Percentiles rank a stretch among this genome's conserved stretches.
phyloP scores from a whole-genome alignment of 2,113 vertebrate species.

The Calypte anna region DNA sequence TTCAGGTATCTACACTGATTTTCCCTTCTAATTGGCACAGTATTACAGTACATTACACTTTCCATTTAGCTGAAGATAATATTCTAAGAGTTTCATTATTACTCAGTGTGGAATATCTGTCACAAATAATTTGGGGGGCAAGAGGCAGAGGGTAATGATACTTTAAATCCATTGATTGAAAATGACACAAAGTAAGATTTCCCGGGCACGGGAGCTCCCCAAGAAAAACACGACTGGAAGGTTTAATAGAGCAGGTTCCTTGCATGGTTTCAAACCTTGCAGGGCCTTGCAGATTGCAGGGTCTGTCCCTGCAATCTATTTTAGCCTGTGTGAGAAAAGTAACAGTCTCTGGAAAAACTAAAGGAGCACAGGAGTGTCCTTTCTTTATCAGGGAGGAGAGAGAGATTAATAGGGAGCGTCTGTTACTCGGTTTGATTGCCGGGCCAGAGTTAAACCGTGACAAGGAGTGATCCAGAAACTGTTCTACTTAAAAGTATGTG shows the following conservation, averaged over 20 bases:
- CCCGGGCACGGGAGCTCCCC: background rate
- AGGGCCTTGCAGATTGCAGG: too few relatives aligned
- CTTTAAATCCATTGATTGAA: slow-evolving; percentile 9
- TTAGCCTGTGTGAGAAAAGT: background rate
- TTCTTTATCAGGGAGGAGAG: too few relatives aligned
- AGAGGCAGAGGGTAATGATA: background rate
- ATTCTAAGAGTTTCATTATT: slow-evolving; percentile 45
- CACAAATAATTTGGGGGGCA: slow-evolving; percentile 29
- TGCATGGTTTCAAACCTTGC: background rate
- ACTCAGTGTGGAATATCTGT: slow-evolving; percentile 1
- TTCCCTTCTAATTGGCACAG: slow-evolving; percentile 48
- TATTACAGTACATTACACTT: slow-evolving; percentile 18
- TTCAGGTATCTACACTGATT: slow-evolving; percentile 29
- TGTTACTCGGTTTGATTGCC: too few relatives aligned
- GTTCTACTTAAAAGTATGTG: background rate
- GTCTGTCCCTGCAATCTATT: background rate
- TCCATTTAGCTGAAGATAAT: slow-evolving; percentile 43
- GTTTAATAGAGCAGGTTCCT: background rate
- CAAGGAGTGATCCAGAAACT: background rate
- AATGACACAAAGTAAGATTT: background rate
- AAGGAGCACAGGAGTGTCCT: background rate
- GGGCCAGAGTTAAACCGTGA: too few relatives aligned
- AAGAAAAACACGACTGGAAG: background rate
- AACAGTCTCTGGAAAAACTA: background rate
- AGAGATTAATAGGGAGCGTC: too few relatives aligned